These are phyloP conservation scores for Brienomyrus longianalis DNA, from an alignment of 2,113 vertebrate species.

Conservation along the genomic window DNA sequence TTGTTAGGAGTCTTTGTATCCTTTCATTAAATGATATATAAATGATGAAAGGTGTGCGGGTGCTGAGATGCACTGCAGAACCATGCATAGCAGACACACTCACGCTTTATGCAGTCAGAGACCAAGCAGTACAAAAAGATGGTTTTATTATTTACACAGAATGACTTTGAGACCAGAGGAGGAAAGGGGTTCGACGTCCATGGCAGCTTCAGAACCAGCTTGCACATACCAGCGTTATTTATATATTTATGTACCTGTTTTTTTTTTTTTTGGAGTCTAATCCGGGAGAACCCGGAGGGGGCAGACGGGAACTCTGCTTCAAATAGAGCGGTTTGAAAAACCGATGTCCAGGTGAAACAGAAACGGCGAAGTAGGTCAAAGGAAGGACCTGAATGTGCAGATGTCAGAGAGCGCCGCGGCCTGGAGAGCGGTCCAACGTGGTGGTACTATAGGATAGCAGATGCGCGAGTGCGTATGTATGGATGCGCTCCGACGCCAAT, in stretches of 20 bases:
- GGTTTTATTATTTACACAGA: conserved; percentile 23
- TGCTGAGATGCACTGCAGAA: background rate
- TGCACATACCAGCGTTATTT: background rate
- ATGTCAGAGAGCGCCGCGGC: background rate
- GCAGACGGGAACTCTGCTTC: background rate
- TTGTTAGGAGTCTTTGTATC: background rate
- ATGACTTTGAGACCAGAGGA: background rate
- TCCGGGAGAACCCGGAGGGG: background rate
- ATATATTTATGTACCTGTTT: background rate
- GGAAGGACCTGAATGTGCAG: background rate
- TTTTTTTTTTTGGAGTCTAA: background rate
- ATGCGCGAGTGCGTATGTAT: background rate
- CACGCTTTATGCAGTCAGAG: background rate
- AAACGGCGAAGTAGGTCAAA: background rate
- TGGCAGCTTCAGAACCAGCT: background rate
- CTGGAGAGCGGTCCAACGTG: background rate
- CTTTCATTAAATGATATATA: background rate
- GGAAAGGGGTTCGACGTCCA: background rate
- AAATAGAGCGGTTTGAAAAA: conserved; percentile 7
- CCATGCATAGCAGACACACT: background rate
- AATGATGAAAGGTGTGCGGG: background rate
- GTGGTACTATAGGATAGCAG: conserved; percentile 8
- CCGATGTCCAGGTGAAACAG: background rate
- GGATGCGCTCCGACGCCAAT: background rate
- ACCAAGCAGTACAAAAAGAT: background rate